Conservation (phyloP, 1,140 invertebrate species). For the Aphis craccivora region DNA sequence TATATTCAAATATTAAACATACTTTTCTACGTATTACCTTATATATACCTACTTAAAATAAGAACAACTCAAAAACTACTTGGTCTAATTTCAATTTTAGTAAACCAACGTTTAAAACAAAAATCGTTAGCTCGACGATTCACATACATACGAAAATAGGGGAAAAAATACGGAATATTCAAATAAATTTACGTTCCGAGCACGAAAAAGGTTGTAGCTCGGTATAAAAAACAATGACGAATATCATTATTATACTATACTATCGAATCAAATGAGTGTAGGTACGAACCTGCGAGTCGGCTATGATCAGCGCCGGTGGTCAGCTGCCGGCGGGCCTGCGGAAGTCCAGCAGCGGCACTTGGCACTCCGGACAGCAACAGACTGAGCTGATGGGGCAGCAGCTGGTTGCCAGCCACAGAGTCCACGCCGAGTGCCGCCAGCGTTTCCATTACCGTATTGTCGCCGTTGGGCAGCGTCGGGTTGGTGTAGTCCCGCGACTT, state of each 20-base stretch:
- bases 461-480: slow-evolving; percentile 93
- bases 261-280: not conserved
- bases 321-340: slow-evolving; percentile 37
- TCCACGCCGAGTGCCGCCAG: slow-evolving; percentile 65
- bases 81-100: no score
- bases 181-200: not conserved
- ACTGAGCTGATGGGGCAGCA: slow-evolving; percentile 70
- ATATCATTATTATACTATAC: not conserved
- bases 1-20: no score
- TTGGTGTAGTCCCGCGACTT: slow-evolving; percentile 99
- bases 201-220: not conserved
- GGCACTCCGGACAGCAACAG: slow-evolving; percentile 57
- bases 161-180: not conserved
- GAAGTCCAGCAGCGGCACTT: slow-evolving; percentile 62
- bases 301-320: slow-evolving; percentile 60
- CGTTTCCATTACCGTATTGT: slow-evolving; percentile 67
- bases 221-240: not conserved
- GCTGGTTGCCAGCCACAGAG: slow-evolving; percentile 68
- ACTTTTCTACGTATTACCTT: no score
- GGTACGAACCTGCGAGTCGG: slow-evolving; percentile 65
- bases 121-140: no score
- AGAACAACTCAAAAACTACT: no score
- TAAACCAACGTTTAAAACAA: no score
- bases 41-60: no score
- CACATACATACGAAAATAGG: no score